Conservation (phyloP, 2,113 vertebrate genomes). For the Ceyx melanurus region DNA sequence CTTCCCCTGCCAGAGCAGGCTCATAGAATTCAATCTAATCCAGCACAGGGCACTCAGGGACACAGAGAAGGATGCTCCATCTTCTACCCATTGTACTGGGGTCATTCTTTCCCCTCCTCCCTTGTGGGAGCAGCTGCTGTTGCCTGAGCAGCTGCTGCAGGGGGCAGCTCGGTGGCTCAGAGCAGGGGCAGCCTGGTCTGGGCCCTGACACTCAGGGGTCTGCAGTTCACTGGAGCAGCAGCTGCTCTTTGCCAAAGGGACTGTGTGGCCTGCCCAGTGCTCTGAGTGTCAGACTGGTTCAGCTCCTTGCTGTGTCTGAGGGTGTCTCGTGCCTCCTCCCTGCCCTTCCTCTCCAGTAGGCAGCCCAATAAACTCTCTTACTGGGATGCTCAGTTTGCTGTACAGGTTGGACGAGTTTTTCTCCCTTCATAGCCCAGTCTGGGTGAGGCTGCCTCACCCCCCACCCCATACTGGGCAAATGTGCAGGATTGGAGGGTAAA, state of each 20-base stretch:
- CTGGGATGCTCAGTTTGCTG: background rate
- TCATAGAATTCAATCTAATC: too few relatives aligned
- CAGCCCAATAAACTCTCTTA: background rate
- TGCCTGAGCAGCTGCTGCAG: too few relatives aligned
- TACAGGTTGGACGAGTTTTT: background rate
- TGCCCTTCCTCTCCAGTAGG: background rate
- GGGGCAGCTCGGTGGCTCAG: background rate
- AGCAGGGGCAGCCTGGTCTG: background rate
- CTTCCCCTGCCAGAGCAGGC: too few relatives aligned
- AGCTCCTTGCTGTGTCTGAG: fast-evolving
- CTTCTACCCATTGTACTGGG: too few relatives aligned
- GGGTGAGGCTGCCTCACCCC: background rate
- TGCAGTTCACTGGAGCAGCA: fast-evolving
- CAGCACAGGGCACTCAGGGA: too few relatives aligned
- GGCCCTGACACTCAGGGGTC: background rate
- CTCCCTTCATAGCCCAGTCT: background rate
- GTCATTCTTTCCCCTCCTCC: too few relatives aligned
- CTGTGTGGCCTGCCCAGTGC: background rate
- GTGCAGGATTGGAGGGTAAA: background rate
- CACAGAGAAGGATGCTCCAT: too few relatives aligned
- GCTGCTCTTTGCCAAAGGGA: background rate
- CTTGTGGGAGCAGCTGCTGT: too few relatives aligned
- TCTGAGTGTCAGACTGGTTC: background rate
- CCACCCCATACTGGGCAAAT: background rate
- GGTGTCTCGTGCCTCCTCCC: background rate